A percentile compares a stretch with the other conserved stretches of the same genome.
Evolutionary conservation across 2,888 invertebrate genomes (phyloP).

Genomic region (Tipula confusa): DNA sequence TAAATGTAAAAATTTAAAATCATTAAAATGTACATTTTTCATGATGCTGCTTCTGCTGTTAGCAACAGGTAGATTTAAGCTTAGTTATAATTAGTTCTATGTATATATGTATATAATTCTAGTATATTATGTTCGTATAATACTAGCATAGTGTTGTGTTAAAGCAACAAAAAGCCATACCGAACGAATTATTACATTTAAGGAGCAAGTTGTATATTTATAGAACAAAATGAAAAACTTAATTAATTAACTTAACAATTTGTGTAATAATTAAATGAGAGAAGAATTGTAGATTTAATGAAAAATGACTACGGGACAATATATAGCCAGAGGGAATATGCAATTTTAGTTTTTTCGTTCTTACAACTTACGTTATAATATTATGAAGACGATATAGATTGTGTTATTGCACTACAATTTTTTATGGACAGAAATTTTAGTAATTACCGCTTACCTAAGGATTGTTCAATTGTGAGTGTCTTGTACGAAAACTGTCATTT

Average conservation of each 20-base stretch:
- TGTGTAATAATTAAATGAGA: neutral
- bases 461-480: no score
- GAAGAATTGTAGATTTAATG: neutral
- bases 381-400: no score
- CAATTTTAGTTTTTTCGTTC: neutral
- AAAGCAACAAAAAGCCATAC: neutral
- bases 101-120: neutral
- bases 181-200: neutral
- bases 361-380: neutral
- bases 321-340: neutral
- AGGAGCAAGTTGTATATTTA: neutral
- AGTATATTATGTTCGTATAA: no score
- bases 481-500: no score
- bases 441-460: no score
- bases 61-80: constrained; percentile 1
- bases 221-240: neutral
- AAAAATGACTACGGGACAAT: neutral
- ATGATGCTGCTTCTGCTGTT: neutral
- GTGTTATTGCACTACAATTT: no score
- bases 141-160: neutral
- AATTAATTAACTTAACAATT: neutral
- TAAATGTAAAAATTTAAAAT: neutral
- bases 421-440: no score
- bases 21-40: neutral
- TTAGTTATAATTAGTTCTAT: neutral